These are phyloP conservation scores for Magallana ariakensis DNA, from an alignment of 1,140 invertebrate genomes.

Conservation along the genomic window DNA sequence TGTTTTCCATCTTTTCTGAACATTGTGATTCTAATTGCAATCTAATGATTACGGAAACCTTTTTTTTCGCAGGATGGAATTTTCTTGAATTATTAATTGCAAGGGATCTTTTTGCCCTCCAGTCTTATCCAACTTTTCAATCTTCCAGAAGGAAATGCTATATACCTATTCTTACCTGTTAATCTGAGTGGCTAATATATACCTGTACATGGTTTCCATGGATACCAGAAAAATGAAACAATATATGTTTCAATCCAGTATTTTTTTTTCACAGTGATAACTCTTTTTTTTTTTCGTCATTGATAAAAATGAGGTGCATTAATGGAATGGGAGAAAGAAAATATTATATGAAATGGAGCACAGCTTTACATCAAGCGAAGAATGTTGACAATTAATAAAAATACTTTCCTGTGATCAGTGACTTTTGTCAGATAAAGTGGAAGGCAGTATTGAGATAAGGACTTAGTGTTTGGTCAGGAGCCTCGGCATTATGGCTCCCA, in stretches of 20 bases:
- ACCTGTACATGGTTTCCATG: conserved; percentile 7
- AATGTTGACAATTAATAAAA: conserved; percentile 29
- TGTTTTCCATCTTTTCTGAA: background rate
- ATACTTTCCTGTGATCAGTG: conserved; percentile 19
- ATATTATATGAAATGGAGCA: background rate
- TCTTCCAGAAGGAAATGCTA: conserved; percentile 12
- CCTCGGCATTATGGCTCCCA: background rate
- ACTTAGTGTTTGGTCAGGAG: conserved; percentile 30
- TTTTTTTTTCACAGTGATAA: background rate
- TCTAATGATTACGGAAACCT: background rate
- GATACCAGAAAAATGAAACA: conserved; percentile 4
- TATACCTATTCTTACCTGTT: background rate
- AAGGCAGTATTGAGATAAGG: conserved; percentile 15
- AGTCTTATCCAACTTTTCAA: background rate
- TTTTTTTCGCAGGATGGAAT: background rate
- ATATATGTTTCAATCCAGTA: background rate
- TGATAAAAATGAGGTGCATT: background rate
- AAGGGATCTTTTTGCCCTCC: background rate
- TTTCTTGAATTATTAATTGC: conserved; percentile 32
- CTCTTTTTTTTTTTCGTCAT: background rate
- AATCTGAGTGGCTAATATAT: conserved; percentile 12
- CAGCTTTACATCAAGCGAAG: background rate
- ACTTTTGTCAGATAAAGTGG: conserved; percentile 28
- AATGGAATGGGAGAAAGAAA: background rate
- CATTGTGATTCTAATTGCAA: background rate